Evolutionary conservation across 1,140 invertebrate species (phyloP).

Genomic region (Phymorhynchus buccinoides): DNA sequence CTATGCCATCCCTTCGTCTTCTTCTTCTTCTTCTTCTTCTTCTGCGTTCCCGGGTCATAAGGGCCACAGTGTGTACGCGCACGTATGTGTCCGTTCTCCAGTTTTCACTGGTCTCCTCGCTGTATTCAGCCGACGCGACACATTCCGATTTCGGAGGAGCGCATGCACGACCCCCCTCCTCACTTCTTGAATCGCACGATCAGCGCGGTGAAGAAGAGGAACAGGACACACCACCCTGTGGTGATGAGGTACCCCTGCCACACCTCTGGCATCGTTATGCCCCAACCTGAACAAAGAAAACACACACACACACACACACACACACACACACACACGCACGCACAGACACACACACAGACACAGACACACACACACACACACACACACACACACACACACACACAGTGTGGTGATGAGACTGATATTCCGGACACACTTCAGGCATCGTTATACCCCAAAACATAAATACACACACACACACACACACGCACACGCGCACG

Average conservation of each 20-base stretch:
- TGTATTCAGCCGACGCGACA: too few species aligned
- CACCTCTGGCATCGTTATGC: too few species aligned
- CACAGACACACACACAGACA: background rate
- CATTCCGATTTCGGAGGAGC: too few species aligned
- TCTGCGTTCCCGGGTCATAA: too few species aligned
- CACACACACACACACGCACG: background rate
- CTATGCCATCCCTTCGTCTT: too few species aligned
- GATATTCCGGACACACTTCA: background rate
- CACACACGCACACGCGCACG: slow-evolving; percentile 20
- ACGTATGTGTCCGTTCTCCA: too few species aligned
- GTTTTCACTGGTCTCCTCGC: too few species aligned
- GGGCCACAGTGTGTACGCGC: too few species aligned
- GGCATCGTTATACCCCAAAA: background rate
- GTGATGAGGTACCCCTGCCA: background rate
- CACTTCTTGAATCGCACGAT: background rate
- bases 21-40: too few species aligned
- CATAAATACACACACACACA: background rate
- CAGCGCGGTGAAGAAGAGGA: background rate
- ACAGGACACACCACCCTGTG: background rate
- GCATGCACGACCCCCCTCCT: too few species aligned
- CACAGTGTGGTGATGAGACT: background rate
- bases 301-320: background rate
- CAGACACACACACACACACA: background rate
- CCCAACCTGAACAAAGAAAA: background rate
- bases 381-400: background rate